Percentiles rank a stretch among this genome's conserved stretches.
Conservation (phyloP, 2,113 vertebrate genomes). For the Phylloscopus whistleri region DNA sequence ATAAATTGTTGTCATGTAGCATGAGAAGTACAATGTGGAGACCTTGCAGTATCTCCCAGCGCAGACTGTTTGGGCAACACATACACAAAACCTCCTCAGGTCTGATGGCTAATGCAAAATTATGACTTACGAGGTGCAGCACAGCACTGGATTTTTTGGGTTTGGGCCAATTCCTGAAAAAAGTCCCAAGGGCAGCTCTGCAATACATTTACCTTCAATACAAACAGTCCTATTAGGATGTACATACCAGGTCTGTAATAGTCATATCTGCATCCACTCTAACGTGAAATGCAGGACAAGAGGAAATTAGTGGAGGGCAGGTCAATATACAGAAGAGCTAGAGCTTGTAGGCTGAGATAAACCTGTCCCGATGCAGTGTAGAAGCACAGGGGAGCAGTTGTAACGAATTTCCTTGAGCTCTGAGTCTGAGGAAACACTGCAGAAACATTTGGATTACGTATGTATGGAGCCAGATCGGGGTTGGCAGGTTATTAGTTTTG, state of each 20-base stretch:
- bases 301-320: background rate
- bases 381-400: background rate
- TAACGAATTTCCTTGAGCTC: background rate
- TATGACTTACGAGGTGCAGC: background rate
- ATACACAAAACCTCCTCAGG: background rate
- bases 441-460: background rate
- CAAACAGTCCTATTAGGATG: background rate
- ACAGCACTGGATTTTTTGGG: background rate
- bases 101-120: background rate
- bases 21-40: background rate
- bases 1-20: background rate
- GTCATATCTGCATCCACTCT: background rate
- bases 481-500: background rate
- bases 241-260: background rate
- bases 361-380: background rate
- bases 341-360: background rate
- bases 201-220: background rate
- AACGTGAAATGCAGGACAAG: background rate
- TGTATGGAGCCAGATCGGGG: background rate
- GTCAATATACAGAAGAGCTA: background rate
- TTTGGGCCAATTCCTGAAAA: background rate
- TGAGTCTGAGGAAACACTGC: background rate
- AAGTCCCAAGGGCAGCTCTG: background rate
- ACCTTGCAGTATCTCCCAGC: background rate
- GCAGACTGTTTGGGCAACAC: background rate